phyloP scores from a whole-genome alignment of 2,113 vertebrate species.

The Motacilla alba region DNA sequence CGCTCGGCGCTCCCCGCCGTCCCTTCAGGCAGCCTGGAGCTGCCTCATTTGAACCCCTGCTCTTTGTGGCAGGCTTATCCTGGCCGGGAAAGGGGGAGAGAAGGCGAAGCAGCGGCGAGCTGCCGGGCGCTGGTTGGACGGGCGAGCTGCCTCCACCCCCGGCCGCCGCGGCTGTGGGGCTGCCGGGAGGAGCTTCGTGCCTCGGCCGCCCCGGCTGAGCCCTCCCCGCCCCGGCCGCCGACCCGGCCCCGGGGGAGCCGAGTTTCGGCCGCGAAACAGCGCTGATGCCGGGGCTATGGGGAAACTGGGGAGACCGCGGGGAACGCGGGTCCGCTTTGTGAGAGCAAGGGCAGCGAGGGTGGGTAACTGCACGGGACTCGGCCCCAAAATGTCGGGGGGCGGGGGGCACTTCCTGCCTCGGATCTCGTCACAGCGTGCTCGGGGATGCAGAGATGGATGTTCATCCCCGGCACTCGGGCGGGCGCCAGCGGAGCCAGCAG shows the following conservation, averaged over 20 bases:
- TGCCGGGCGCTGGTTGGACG: background rate
- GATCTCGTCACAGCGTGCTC: background rate
- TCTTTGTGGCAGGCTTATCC: background rate
- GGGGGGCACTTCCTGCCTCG: background rate
- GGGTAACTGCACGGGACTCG: background rate
- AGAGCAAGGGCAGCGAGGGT: too few relatives aligned
- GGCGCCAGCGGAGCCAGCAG: background rate
- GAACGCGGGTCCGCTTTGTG: too few relatives aligned
- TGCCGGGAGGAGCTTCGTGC: background rate
- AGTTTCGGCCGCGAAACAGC: rapidly evolving
- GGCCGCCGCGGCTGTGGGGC: background rate
- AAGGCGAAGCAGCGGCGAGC: background rate
- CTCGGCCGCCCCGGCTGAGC: background rate
- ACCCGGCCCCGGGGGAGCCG: background rate
- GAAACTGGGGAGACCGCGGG: background rate
- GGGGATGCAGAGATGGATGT: background rate
- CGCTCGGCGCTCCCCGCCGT: background rate
- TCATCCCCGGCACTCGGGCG: background rate
- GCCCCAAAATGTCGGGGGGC: background rate
- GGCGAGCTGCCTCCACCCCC: background rate
- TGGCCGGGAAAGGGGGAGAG: background rate
- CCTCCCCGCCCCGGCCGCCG: background rate
- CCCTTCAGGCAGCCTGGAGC: background rate
- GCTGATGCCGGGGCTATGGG: rapidly evolving
- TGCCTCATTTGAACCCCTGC: background rate